These are phyloP conservation scores for Cordilura impudica DNA, from an alignment of 2,888 invertebrate species.

Conservation along the genomic window DNA sequence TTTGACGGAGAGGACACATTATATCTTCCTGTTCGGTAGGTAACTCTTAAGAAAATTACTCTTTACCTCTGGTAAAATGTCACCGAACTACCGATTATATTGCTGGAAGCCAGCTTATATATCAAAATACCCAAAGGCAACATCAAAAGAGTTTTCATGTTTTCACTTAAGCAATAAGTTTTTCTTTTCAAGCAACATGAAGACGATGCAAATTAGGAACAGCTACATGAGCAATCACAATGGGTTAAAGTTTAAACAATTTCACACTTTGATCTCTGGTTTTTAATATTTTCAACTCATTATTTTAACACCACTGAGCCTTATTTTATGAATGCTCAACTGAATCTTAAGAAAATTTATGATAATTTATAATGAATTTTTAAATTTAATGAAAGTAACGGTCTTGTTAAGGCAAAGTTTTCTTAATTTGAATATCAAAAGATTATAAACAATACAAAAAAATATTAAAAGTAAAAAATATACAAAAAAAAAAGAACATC, in stretches of 20 bases:
- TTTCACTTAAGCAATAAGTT: no score
- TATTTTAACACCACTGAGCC: neutral
- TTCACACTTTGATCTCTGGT: conserved; percentile 26
- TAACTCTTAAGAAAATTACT: no score
- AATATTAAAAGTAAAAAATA: neutral
- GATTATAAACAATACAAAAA: conserved; percentile 12
- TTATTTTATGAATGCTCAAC: neutral
- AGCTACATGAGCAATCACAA: neutral
- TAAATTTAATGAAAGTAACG: conserved; percentile 39
- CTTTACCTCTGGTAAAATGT: no score
- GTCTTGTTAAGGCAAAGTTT: conserved; percentile 3
- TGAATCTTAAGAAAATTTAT: conserved; percentile 1
- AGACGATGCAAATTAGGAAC: neutral
- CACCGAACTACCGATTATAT: no score
- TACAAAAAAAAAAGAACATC: neutral
- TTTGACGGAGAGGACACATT: no score
- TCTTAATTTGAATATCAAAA: conserved; percentile 60
- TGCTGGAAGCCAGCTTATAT: no score
- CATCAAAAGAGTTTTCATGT: no score
- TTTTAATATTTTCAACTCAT: neutral
- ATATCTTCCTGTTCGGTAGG: no score
- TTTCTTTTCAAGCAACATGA: no score
- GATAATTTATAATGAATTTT: conserved; percentile 51
- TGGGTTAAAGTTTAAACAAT: conserved; percentile 9
- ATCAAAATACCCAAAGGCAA: no score